phyloP scores from a whole-genome alignment of 1,140 invertebrate genomes.

The Pseudomyrmex concolor region DNA sequence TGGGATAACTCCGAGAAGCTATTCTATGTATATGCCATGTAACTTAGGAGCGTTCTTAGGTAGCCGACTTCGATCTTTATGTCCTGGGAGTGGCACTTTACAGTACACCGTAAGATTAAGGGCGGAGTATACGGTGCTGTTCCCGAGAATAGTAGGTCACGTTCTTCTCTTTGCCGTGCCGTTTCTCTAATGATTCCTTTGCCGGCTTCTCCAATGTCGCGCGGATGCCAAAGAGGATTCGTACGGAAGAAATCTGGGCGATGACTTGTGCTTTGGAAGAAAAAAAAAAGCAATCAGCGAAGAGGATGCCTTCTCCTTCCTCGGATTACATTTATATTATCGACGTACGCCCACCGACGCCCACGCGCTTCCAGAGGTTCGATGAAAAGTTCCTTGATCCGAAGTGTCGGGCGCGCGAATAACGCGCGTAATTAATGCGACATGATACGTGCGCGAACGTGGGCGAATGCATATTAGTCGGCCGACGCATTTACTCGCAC shows the following conservation, averaged over 20 bases:
- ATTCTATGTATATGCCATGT: not conserved
- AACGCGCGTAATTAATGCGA: conserved; percentile 52
- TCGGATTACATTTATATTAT: conserved; percentile 71
- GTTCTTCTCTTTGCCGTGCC: conserved; percentile 39
- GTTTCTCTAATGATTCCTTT: conserved; percentile 73
- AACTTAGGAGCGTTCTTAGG: not conserved
- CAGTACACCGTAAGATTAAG: conserved; percentile 54
- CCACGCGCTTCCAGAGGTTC: conserved; percentile 27
- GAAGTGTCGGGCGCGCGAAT: conserved; percentile 34
- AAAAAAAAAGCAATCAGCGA: conserved; percentile 40
- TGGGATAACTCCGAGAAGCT: not conserved
- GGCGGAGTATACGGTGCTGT: conserved; percentile 42
- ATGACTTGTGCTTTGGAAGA: conserved; percentile 46
- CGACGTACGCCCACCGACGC: conserved; percentile 60
- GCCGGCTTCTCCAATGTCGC: conserved; percentile 73
- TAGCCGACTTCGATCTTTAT: conserved; percentile 12
- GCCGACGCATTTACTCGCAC: conserved; percentile 1
- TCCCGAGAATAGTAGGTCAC: conserved; percentile 53
- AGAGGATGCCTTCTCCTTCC: conserved; percentile 54
- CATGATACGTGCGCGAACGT: conserved; percentile 27
- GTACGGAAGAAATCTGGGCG: conserved; percentile 46
- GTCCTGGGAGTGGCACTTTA: conserved; percentile 4
- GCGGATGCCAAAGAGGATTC: conserved; percentile 57
- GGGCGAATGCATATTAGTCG: conserved; percentile 51
- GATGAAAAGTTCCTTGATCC: conserved; percentile 58